Base-by-base conservation (phyloP, 1,140 invertebrate species). In the Drosophila subobscura region DNA sequence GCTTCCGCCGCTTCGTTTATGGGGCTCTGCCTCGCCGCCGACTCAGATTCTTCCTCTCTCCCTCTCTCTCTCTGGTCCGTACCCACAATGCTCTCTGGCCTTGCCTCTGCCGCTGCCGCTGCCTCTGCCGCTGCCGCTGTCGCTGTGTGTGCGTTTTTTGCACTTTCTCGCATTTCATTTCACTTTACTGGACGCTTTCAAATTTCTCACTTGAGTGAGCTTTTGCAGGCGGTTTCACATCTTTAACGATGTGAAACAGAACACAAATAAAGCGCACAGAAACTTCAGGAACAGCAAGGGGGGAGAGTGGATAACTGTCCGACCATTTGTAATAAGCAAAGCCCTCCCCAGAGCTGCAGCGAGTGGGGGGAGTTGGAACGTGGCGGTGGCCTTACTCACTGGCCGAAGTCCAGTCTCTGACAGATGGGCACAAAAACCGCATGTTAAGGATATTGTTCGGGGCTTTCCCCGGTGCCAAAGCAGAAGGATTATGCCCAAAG, bases 181-280 rank as follows among this genome's bases (percentile, higher is more conserved):
- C 78, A 86, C 80, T 81, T 83, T 70, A 79, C 72, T 84, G 79
- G 79, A 72, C 81, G 77, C 81, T 89, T 89, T 85, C 74, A 86
- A 89, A 89, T 89, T 89, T 89, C 64, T 79, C 86, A 76, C 86
- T 81, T 68, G 71, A 86, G 54, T 56, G 63, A 67, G 74, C 73
- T 89, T 89, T 50, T 58, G 65, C 72, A 79, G 72, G 65, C 60
- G 80, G 80, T 65, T 79, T 68, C 61, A 59, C 79, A 73, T 77
- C 78, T 77, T 74, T 73, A 81, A 74, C 73, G 73, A 73, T 56
- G 58, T 37, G 56, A 44, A 66, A 45, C 59, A 50, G 37, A 70
- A 53, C 41, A 29, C 25, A 60, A 51, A 23, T 23, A 29, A 20
- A 29, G 42, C 29, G 55, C 5, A 23, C 16, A 20, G 23, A 27